Base-by-base conservation (phyloP, 2,113 vertebrate genomes). In the Donacobius atricapilla region DNA sequence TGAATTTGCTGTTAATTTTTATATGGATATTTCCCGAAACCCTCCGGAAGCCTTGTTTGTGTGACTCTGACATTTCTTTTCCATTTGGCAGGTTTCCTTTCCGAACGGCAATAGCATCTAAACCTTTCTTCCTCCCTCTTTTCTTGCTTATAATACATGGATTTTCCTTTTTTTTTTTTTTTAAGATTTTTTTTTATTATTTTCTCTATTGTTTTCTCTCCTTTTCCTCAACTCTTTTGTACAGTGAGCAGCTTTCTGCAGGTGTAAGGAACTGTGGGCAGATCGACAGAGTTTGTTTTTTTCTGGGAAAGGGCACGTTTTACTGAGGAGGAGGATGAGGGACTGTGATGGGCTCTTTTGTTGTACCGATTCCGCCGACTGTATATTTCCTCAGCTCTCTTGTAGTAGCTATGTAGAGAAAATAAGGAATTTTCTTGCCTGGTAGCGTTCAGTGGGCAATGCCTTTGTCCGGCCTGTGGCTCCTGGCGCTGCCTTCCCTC, bases 1-100 rank as follows among this genome's bases (percentile, higher is more conserved):
- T 94, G 95, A 94, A 98, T 97, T 97, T 98, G 94, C 94, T 97
- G 94, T 97, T 98, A 95, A 97, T 97, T 98, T 98, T 98, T 98
- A 93, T 98, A 98, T 96, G 42, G 75, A 92, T 97, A 95, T 97
- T 97, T 98, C 96, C 87, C 61, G 27, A 93, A 90, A 87, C 92
- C 95, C 91, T 90, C 60, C 70, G 60, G 81, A 97, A 97, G 91
- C 96, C 87, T 98, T 94, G 89, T 97, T 97, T 97, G 87, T 97
- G 95, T 96, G 97, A 94, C 90, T 97, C 97, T 97, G 92, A 96
- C 94, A 27, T 97, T 97, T 97, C 56, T 92, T 94, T 96, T 97
- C 97, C 93, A 87, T 96, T 97, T 82, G 91, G 96, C 91, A 87
- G 86, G 95, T 97, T 90, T 96, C 30, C 7, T 96, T 98, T 97